Evolutionary conservation across 1,140 invertebrate species (phyloP), one percentile per base, ranked within the genome.

Genomic region (Rhopalosiphum padi): DNA sequence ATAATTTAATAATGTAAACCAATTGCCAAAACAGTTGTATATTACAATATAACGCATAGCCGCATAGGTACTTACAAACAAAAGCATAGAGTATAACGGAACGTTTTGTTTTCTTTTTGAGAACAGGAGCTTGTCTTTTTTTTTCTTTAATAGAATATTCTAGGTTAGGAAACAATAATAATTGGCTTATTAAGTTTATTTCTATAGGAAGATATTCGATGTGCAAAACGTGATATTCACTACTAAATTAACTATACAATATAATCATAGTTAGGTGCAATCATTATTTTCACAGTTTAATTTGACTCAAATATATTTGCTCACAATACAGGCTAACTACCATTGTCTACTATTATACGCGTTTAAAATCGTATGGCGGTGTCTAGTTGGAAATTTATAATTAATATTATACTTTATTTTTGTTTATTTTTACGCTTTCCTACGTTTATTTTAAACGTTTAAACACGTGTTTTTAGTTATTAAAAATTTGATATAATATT

Each of bases 141-240:
- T 25, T 41, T 85, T 22, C 8, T 83, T 41, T 43, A 30, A 30
- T 25, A 85, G 1, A 87, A 87, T 46, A 87, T 83, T 83, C 37
- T 83, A 87, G 22, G 85, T 87, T 87, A 46, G 43, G 43, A 30
- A 46, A 53, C 48, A 89, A 89, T 23, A 35, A 53, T 53, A 89
- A 89, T 51, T 53, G n/a, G n/a, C 87, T 53, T 23, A 53, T 88
- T 88, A 88, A 88, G n/a, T 89, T 35, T 53, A 89, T 15, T 51
- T 53, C 21, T 37, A 46, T 46, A 46, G 85, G 30, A 46, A n/a
- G 43, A 30, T 35, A 89, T 37, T 23, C 4, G 87, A n/a, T 9
- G 87, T 37, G n/a, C 48, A 22, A 53, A 53, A 37, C 35, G 87
- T 37, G 41, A 53, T 35, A 48, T 35, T 88, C 30, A 5, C 41